A percentile compares a stretch with the other conserved stretches of the same genome.
Evolutionary conservation across 2,113 vertebrate species (phyloP).

Genomic region (Platycercus adscitus): DNA sequence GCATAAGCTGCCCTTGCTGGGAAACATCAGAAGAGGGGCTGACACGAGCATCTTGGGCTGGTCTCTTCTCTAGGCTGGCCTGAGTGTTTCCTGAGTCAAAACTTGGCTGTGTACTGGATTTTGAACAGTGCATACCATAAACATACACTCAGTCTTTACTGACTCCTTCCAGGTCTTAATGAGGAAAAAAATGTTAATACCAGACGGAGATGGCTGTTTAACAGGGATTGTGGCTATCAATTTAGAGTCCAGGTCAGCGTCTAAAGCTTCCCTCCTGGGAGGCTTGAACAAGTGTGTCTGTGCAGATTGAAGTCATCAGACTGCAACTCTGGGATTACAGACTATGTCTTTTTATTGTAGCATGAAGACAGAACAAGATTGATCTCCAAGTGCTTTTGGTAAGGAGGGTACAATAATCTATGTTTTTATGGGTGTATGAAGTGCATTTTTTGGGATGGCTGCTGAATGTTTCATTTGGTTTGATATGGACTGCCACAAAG

Average conservation of each 20-base stretch:
- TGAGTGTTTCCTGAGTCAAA: background rate
- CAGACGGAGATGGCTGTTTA: background rate
- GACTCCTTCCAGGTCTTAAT: background rate
- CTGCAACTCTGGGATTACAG: background rate
- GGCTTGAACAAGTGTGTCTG: background rate
- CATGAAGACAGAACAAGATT: background rate
- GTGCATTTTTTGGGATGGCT: background rate
- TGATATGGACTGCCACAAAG: background rate
- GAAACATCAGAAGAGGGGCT: background rate
- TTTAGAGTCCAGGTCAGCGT: background rate
- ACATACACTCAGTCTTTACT: background rate
- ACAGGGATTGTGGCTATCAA: background rate
- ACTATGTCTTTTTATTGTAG: background rate
- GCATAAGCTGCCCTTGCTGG: background rate
- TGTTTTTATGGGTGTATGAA: background rate
- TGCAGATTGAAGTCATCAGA: background rate
- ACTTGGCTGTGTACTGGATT: background rate
- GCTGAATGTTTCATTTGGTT: background rate
- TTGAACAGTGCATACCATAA: background rate
- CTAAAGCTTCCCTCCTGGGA: background rate
- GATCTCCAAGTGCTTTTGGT: background rate
- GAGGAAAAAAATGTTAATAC: background rate
- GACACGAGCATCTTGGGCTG: background rate
- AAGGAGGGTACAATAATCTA: background rate
- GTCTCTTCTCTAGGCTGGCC: background rate